These are phyloP conservation scores for Falco biarmicus DNA, from an alignment of 2,797 vertebrate genomes.

Conservation along the genomic window DNA sequence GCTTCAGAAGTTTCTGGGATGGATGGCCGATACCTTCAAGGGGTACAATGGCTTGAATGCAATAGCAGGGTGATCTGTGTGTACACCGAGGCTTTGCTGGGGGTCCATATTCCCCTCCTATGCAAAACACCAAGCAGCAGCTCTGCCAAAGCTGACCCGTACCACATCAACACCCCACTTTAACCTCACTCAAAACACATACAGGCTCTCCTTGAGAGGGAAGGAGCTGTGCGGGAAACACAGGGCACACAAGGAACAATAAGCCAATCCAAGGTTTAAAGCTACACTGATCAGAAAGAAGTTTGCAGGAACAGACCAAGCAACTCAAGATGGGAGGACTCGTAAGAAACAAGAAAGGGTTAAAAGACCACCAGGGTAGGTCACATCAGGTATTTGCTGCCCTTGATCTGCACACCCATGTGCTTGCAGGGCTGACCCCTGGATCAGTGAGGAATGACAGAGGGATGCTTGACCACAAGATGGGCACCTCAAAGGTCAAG, in stretches of 20 bases:
- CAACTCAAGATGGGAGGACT: background rate
- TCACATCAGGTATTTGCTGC: background rate
- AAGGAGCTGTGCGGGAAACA: background rate
- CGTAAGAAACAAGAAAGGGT: background rate
- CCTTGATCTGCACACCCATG: background rate
- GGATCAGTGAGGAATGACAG: fast-evolving
- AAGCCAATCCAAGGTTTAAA: background rate
- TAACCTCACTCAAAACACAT: background rate
- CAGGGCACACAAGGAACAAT: background rate
- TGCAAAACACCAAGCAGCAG: background rate
- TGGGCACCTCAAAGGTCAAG: background rate
- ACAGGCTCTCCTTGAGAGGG: background rate
- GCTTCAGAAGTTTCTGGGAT: background rate
- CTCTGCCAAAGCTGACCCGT: background rate
- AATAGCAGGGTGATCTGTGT: fast-evolving
- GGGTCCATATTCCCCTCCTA: background rate
- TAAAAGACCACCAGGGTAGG: background rate
- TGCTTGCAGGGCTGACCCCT: background rate
- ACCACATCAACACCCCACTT: background rate
- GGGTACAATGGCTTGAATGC: fast-evolving
- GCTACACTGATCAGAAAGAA: background rate
- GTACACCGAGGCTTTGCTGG: background rate
- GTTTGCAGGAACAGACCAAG: background rate
- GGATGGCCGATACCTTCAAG: background rate
- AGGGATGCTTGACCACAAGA: background rate